Base-by-base conservation (phyloP, 2,888 invertebrate species). In the Imbricaverruca yamaguchii region DNA sequence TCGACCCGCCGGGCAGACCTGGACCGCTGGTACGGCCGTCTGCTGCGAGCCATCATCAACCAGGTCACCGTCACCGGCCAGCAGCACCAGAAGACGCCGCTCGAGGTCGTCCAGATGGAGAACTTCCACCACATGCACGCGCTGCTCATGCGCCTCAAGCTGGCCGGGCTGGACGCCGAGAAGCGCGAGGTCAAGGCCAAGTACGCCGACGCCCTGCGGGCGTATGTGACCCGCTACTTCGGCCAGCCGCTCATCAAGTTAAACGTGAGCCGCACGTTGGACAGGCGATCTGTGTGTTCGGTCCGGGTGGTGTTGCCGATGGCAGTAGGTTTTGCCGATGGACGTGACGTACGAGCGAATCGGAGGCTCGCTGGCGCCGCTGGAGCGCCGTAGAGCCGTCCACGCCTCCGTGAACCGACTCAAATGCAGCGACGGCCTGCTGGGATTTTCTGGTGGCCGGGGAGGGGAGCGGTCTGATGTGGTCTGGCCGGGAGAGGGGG, bases 81-180 rank as follows among this genome's bases (percentile, higher is more conserved):
- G n/a, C 78, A 96, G 85, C 95, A 96, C 87, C 92, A 93, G 84
- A 96, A 96, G 89, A 96, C 96, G 23, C 98, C 98, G 10, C 91
- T 93, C 80, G 94, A 95, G 89, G 96, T 97, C 78, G 91, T 97
- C 80, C 93, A 94, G 88, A 94, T 97, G 92, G 94, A 92, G 92
- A 99, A 98, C 89, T 98, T 94, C 88, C 98, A 98, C 90, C 93
- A 94, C 85, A 91, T 99, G 87, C 93, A 94, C 87, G 94, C 93
- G 78, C 89, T 94, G 84, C 88, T 98, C 84, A 94, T 94, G 12
- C 93, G 95, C 87, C 89, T 97, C 85, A 98, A 98, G 89, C 94
- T 97, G 85, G 89, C 92, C 13, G 94, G 95, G 84, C 89, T 98
- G 86, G 98, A 98, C 86, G 89, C 90, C 77, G 91, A 94, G 86